A percentile compares a stretch with the other conserved stretches of the same genome.
Conservation (phyloP, 2,797 vertebrate species). For the Darevskia mixta region DNA sequence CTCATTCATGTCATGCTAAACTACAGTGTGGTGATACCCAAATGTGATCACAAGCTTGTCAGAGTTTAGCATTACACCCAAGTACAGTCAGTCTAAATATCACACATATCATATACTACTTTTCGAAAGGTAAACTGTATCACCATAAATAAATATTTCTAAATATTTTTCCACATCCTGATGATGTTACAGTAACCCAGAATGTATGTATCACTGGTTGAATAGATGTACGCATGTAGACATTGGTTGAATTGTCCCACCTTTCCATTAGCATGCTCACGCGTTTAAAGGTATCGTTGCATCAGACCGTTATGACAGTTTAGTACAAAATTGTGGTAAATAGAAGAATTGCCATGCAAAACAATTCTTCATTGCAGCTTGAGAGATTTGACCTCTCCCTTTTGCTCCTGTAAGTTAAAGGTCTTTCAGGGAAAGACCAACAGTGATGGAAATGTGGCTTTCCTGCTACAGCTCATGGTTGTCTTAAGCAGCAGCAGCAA, state of each 20-base stretch:
- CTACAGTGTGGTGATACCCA: neutral
- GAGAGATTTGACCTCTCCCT: neutral
- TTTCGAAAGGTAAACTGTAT: neutral
- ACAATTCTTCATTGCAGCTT: too few species aligned
- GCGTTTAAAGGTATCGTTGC: neutral
- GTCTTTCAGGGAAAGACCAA: neutral
- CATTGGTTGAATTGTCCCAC: neutral
- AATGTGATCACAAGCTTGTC: neutral
- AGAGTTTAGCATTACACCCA: neutral
- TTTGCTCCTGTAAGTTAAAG: neutral
- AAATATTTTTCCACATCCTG: neutral
- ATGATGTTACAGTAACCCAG: neutral
- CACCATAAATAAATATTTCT: neutral
- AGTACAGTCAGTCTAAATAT: neutral
- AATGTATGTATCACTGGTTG: neutral
- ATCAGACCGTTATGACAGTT: neutral
- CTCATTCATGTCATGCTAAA: too few species aligned
- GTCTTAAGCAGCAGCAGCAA: neutral
- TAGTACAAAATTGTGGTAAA: neutral
- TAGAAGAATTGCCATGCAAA: too few species aligned
- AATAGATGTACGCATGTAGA: neutral
- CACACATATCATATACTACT: neutral
- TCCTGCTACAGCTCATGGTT: neutral
- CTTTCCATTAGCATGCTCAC: neutral
- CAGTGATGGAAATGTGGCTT: neutral